Percentiles rank a stretch among this genome's conserved stretches.
Evolutionary conservation across 1,140 invertebrate genomes (phyloP).

Genomic region (Hestina assimilis): DNA sequence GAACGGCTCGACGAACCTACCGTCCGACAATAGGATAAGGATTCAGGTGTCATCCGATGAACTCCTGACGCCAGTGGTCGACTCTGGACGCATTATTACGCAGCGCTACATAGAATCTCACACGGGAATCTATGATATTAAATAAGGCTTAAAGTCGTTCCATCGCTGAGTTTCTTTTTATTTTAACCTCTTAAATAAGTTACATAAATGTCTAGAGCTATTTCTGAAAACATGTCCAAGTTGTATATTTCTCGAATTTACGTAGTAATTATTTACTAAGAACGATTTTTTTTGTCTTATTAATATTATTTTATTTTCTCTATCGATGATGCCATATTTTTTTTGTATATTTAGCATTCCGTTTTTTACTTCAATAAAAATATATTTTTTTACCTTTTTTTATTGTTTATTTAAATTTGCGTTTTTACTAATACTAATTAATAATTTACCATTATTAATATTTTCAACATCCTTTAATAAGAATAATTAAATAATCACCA

Average conservation of each 20-base stretch:
- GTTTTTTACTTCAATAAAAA: constrained; percentile 3
- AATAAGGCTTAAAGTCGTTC: constrained; percentile 30
- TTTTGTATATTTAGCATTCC: constrained; percentile 15
- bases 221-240: background rate
- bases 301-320: constrained; percentile 4
- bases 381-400: constrained; percentile 1
- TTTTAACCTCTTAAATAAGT: no score
- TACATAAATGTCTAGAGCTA: no score
- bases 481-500: no score
- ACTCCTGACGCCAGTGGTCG: constrained; percentile 84
- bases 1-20: constrained; percentile 52
- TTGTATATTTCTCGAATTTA: constrained; percentile 12
- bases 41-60: constrained; percentile 84
- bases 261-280: background rate
- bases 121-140: constrained; percentile 62
- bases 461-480: no score
- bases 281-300: background rate
- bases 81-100: constrained; percentile 77
- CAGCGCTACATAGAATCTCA: constrained; percentile 60
- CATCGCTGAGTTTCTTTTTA: no score
- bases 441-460: background rate
- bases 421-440: no score
- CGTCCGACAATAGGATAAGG: constrained; percentile 82
- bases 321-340: constrained; percentile 12
- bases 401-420: background rate